Conservation (phyloP, 1,140 invertebrate genomes). For the Sycobia sp. region DNA sequence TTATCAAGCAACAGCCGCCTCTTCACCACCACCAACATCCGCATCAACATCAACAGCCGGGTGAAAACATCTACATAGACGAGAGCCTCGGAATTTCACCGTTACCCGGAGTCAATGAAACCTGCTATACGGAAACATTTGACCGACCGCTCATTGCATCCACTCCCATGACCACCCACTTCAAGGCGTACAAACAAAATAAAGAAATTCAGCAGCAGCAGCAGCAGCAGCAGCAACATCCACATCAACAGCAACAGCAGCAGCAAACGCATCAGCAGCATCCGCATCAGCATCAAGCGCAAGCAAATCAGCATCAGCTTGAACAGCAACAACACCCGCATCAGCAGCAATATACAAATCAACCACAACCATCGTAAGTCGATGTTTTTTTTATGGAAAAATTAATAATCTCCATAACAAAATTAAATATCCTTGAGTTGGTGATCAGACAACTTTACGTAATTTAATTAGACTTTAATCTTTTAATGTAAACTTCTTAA, state of each 20-base stretch:
- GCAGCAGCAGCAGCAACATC: constrained; percentile 22
- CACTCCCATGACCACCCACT: constrained; percentile 54
- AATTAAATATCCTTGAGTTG: too few species aligned
- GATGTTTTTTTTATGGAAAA: too few species aligned
- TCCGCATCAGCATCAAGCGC: neutral
- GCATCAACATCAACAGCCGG: constrained; percentile 30
- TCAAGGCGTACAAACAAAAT: constrained; percentile 43
- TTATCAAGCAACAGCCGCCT: constrained; percentile 28
- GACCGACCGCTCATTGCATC: constrained; percentile 47
- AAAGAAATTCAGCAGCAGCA: constrained; percentile 24
- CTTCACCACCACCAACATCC: constrained; percentile 6
- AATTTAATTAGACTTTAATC: neutral
- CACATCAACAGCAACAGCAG: constrained; percentile 11
- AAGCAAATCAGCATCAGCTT: constrained; percentile 5
- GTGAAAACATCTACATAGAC: constrained; percentile 49
- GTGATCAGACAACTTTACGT: too few species aligned
- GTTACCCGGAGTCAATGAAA: constrained; percentile 45
- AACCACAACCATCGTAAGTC: constrained; percentile 19
- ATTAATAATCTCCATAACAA: too few species aligned
- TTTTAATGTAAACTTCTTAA: neutral
- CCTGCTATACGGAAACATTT: constrained; percentile 52
- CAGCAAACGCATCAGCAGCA: constrained; percentile 15
- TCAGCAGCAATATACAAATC: constrained; percentile 4
- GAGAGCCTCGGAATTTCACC: constrained; percentile 52
- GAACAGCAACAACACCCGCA: neutral